Percentiles rank a stretch among this genome's conserved stretches.
phyloP scores from a whole-genome alignment of 2,797 vertebrate species.

The Leptatherina wallacei region DNA sequence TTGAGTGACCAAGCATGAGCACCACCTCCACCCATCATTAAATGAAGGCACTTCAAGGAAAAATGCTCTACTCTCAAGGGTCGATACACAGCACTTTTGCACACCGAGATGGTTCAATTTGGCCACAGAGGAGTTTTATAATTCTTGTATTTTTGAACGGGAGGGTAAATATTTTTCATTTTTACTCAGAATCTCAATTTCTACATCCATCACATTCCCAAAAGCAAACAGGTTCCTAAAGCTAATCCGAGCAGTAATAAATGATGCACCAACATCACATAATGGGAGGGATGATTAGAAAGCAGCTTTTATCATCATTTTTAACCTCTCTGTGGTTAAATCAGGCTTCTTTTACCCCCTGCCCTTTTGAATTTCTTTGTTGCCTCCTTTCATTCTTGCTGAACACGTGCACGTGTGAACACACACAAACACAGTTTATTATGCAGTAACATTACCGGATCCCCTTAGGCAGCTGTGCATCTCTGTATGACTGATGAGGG shows the following conservation, averaged over 20 bases:
- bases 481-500: conserved; percentile 88
- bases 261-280: conserved; percentile 56
- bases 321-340: conserved; percentile 73
- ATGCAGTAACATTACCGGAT: conserved; percentile 83
- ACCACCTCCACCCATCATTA: conserved; percentile 68
- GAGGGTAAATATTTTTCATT: conserved; percentile 38
- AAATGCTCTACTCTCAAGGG: conserved; percentile 61
- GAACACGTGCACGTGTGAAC: conserved; percentile 29
- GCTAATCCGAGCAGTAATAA: conserved; percentile 61
- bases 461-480: conserved; percentile 86
- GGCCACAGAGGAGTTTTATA: conserved; percentile 41
- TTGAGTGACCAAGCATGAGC: conserved; percentile 74
- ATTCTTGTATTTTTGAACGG: conserved; percentile 42
- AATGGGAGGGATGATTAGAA: conserved; percentile 62
- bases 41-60: conserved; percentile 74
- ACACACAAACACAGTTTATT: conserved; percentile 76
- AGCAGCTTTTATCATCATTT: conserved; percentile 63
- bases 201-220: conserved; percentile 49
- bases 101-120: conserved; percentile 61
- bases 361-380: conserved; percentile 58
- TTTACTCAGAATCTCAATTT: conserved; percentile 42
- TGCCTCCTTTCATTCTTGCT: conserved; percentile 14
- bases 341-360: conserved; percentile 70
- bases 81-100: conserved; percentile 59
- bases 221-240: conserved; percentile 52